Evolutionary conservation across 2,888 invertebrate genomes (phyloP).

Genomic region (Tetragonula carbonaria): DNA sequence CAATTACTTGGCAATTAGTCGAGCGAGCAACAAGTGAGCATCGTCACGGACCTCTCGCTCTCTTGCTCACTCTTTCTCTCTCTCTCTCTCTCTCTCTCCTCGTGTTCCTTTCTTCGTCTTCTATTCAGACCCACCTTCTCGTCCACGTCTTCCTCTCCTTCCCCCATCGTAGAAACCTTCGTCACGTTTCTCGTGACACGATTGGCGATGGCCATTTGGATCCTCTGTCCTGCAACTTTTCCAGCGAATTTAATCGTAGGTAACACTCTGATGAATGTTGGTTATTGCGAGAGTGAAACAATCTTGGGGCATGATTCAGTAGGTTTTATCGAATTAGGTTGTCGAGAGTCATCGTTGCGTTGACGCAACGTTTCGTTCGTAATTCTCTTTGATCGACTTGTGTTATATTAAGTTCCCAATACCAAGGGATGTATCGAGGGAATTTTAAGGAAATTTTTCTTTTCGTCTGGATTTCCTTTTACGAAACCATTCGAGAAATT

Average conservation of each 20-base stretch:
- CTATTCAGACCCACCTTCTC: slow-evolving; percentile 65
- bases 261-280: too few species aligned
- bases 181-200: slow-evolving; percentile 64
- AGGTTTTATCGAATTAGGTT: background rate
- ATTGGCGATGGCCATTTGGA: slow-evolving; percentile 31
- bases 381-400: too few species aligned
- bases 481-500: too few species aligned
- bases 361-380: too few species aligned
- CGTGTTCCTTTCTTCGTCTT: slow-evolving; percentile 60
- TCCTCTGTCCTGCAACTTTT: slow-evolving; percentile 3
- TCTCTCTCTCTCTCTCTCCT: background rate
- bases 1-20: slow-evolving; percentile 84
- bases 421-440: too few species aligned
- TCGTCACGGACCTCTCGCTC: slow-evolving; percentile 76
- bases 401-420: too few species aligned
- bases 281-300: background rate
- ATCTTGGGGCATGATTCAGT: background rate
- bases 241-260: slow-evolving; percentile 5
- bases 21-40: slow-evolving; percentile 83
- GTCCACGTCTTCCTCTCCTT: slow-evolving; percentile 33
- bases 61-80: slow-evolving; percentile 23
- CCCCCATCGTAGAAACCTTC: slow-evolving; percentile 36
- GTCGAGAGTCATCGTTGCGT: too few species aligned
- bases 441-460: too few species aligned
- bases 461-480: too few species aligned